Evolutionary conservation across 2,113 vertebrate genomes (phyloP).

Genomic region (Malurus melanocephalus): DNA sequence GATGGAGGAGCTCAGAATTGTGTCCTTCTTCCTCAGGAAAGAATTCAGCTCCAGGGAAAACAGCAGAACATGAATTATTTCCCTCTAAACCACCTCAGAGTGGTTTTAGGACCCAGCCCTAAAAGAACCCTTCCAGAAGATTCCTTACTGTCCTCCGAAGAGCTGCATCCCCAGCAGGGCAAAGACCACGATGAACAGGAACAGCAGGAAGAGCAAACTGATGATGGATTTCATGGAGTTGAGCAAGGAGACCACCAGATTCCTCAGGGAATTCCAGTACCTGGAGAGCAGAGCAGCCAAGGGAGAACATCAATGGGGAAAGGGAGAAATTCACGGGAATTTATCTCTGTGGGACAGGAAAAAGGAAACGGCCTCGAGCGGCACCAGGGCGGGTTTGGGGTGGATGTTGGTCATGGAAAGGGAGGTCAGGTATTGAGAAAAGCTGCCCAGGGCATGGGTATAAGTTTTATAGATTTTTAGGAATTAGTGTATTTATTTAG

Average conservation of each 20-base stretch:
- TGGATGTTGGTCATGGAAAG: background rate
- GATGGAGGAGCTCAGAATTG: background rate
- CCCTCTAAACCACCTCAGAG: background rate
- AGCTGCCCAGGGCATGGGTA: background rate
- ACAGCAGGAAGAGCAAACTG: conserved; percentile 93
- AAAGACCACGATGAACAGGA: conserved; percentile 97
- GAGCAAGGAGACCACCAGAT: conserved; percentile 92
- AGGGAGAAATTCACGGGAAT: background rate
- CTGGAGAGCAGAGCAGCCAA: conserved; percentile 58
- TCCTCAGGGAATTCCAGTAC: conserved; percentile 96
- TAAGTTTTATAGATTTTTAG: too few relatives aligned
- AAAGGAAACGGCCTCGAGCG: background rate
- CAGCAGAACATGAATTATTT: background rate
- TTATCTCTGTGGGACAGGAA: background rate
- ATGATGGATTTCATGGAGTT: conserved; percentile 98
- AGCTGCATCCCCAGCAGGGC: conserved; percentile 97
- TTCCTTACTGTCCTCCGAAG: conserved; percentile 89
- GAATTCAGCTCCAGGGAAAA: background rate
- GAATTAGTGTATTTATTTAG: too few relatives aligned
- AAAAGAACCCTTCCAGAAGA: background rate
- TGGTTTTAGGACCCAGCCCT: background rate
- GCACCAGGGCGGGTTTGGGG: background rate
- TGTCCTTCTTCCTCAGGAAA: background rate
- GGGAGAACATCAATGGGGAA: background rate
- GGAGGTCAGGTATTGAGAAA: background rate